Conservation (phyloP, 2,113 vertebrate species). For the Rhinichthys klamathensis region DNA sequence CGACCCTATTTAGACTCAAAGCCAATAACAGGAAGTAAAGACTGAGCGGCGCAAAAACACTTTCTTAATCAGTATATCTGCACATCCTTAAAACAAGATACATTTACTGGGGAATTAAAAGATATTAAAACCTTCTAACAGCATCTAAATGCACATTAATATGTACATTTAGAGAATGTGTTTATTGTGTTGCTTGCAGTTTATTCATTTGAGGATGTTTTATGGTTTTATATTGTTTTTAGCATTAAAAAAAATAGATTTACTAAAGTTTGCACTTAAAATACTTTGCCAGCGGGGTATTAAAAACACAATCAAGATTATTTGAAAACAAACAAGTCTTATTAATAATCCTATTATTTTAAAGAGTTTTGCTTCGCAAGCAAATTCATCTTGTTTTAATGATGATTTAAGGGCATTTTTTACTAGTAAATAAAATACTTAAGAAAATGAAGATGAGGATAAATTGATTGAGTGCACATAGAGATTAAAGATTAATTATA, state of each 20-base stretch:
- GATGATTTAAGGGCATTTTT: background rate
- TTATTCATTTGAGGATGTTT: background rate
- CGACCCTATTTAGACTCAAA: conserved; percentile 47
- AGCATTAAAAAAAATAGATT: background rate
- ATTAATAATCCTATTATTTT: background rate
- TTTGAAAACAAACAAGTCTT: background rate
- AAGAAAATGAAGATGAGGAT: background rate
- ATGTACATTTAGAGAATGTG: background rate
- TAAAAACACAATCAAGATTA: background rate
- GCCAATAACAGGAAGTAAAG: conserved; percentile 42
- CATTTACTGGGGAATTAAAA: background rate
- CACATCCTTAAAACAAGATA: background rate
- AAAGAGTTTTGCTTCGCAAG: background rate
- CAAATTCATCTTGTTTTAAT: background rate
- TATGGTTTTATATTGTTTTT: background rate
- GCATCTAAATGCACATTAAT: background rate
- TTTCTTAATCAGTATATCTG: background rate
- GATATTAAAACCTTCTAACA: background rate
- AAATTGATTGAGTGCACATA: background rate
- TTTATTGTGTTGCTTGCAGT: background rate
- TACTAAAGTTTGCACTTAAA: background rate
- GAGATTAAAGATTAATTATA: background rate
- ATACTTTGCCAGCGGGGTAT: background rate
- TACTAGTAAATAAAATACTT: background rate
- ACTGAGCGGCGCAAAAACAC: background rate